Conservation (phyloP, 2,797 vertebrate species). For the Dicrostonyx torquatus region DNA sequence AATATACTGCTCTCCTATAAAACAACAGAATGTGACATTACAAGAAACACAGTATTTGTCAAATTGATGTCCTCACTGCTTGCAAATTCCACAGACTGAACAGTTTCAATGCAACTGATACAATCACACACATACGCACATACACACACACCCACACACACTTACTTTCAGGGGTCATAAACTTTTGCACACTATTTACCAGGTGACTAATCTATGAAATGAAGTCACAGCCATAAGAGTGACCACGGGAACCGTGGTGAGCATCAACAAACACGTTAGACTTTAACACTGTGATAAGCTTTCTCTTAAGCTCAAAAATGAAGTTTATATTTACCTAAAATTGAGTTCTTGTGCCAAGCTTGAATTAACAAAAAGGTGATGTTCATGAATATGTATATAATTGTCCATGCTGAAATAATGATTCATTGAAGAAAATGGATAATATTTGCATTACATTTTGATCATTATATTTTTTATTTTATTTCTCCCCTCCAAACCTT, state of each 20-base stretch:
- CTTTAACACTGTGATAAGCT: constrained; percentile 68
- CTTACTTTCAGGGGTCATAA: neutral
- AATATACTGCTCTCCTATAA: neutral
- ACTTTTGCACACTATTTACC: constrained; percentile 54
- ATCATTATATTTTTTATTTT: neutral
- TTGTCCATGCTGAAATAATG: constrained; percentile 85
- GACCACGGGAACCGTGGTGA: constrained; percentile 66
- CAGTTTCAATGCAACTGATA: neutral
- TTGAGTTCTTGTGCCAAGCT: constrained; percentile 76
- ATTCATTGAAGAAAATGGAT: constrained; percentile 86
- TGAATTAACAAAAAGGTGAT: constrained; percentile 82
- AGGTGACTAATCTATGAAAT: constrained; percentile 74
- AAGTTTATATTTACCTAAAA: constrained; percentile 82
- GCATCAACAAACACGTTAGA: constrained; percentile 72
- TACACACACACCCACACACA: neutral
- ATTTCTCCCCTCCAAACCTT: neutral
- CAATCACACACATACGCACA: neutral
- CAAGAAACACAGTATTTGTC: neutral
- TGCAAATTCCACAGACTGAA: neutral
- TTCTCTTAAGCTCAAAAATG: constrained; percentile 78
- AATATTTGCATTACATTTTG: constrained; percentile 83
- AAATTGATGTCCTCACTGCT: neutral
- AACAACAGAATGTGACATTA: neutral
- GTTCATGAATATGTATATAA: constrained; percentile 84
- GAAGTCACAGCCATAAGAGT: constrained; percentile 79